Evolutionary conservation across 2,113 vertebrate genomes (phyloP).

Genomic region (human (Homo sapiens)): GRCh38 chr2:4034501-4035000

Average conservation of each 20-base stretch:
- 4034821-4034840: not conserved
- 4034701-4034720: too few relatives aligned
- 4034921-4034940: not conserved
- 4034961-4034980: not conserved
- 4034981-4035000: not conserved
- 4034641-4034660: not conserved
- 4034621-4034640: not conserved
- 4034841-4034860: not conserved
- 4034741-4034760: too few relatives aligned
- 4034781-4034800: not conserved
- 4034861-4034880: not conserved
- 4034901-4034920: not conserved
- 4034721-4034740: too few relatives aligned
- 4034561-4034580: not conserved
- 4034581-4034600: not conserved
- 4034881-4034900: not conserved
- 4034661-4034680: not conserved
- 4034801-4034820: not conserved
- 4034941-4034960: not conserved
- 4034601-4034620: not conserved
- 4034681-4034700: not conserved
- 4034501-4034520: not conserved
- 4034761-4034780: not conserved
- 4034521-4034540: not conserved
- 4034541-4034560: not conserved